phyloP scores from a whole-genome alignment of 2,113 vertebrate species.

The Xiphophorus hellerii region DNA sequence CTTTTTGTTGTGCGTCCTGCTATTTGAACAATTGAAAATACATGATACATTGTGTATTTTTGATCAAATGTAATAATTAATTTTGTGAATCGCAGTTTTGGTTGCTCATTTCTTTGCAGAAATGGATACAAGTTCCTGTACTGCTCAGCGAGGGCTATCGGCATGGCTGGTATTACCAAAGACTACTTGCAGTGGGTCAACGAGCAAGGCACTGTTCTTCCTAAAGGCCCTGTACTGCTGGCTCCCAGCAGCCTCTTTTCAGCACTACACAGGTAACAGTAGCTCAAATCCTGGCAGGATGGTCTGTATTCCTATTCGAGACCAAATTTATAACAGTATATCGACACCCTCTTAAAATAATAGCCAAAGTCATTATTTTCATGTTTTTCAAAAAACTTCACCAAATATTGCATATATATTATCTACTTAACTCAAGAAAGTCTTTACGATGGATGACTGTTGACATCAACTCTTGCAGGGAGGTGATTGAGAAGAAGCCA shows the following conservation, averaged over 20 bases:
- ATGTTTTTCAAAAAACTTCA: too few relatives aligned
- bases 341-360: too few relatives aligned
- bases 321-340: not conserved
- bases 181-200: slow-evolving; percentile 90
- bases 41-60: too few relatives aligned
- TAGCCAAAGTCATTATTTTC: too few relatives aligned
- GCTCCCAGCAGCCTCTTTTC: slow-evolving; percentile 96
- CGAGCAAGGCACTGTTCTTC: slow-evolving; percentile 87
- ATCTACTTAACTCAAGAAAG: too few relatives aligned
- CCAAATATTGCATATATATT: too few relatives aligned
- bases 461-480: slow-evolving; percentile 75
- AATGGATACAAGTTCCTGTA: slow-evolving; percentile 98
- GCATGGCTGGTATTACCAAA: slow-evolving; percentile 93
- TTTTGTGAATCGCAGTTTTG: not conserved
- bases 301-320: not conserved
- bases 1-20: not conserved
- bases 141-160: slow-evolving; percentile 93
- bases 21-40: not conserved
- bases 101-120: slow-evolving; percentile 66
- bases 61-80: not conserved
- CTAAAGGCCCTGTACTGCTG: slow-evolving; percentile 90
- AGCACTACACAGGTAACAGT: slow-evolving; percentile 89
- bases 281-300: not conserved
- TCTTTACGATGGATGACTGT: not conserved
- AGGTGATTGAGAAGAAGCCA: slow-evolving; percentile 94